Percentiles rank a stretch among this genome's conserved stretches.
phyloP scores from a whole-genome alignment of 2,113 vertebrate species.

The Asarcornis scutulata region DNA sequence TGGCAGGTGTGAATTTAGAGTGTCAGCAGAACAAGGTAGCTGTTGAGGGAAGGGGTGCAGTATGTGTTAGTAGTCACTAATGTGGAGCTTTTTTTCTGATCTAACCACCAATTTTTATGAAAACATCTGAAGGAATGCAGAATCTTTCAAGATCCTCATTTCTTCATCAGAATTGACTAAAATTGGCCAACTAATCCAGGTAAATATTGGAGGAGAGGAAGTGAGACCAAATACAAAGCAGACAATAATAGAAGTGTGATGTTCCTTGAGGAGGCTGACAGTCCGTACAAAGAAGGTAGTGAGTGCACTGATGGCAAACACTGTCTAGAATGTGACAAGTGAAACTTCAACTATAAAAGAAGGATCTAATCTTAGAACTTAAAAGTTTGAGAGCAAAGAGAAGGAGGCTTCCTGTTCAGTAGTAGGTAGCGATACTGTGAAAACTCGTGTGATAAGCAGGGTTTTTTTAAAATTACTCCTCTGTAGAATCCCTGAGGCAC shows the following conservation, averaged over 20 bases:
- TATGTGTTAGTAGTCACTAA: not conserved
- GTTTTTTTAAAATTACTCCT: not conserved
- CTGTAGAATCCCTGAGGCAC: not conserved
- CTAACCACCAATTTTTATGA: not conserved
- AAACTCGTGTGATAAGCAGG: not conserved
- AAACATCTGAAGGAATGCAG: not conserved
- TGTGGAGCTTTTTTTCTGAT: not conserved
- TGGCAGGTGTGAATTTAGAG: not conserved
- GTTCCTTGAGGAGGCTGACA: not conserved
- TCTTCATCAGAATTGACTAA: not conserved
- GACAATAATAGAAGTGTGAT: not conserved
- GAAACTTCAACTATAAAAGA: not conserved
- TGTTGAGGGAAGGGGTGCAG: not conserved
- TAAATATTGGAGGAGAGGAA: not conserved
- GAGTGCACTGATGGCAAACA: not conserved
- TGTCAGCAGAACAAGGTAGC: not conserved
- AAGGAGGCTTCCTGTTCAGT: not conserved
- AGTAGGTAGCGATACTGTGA: rapidly evolving
- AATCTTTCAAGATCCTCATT: not conserved
- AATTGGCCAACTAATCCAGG: not conserved
- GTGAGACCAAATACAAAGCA: not conserved
- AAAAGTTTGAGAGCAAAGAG: not conserved
- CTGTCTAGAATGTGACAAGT: not conserved
- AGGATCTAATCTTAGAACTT: not conserved
- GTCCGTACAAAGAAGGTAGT: not conserved